A percentile compares a stretch with the other conserved stretches of the same genome.
Conservation (phyloP, 2,888 invertebrate genomes). For the Caenorhabditis panamensis region DNA sequence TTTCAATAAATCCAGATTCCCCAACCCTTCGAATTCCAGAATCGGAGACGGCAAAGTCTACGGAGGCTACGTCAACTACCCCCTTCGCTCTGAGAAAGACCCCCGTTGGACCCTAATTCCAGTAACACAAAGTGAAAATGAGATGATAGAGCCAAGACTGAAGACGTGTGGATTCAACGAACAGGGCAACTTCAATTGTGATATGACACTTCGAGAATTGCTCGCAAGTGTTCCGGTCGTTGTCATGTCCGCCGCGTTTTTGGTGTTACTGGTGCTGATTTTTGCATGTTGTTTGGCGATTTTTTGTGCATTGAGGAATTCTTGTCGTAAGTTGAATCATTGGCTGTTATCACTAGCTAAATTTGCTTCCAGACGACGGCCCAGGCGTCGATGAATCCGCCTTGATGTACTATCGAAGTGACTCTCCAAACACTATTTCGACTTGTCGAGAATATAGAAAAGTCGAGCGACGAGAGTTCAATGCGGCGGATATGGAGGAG, state of each 20-base stretch:
- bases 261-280: slow-evolving; percentile 53
- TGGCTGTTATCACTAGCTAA: background rate
- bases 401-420: slow-evolving; percentile 67
- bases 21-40: too few relatives aligned
- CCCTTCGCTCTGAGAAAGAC: slow-evolving; percentile 65
- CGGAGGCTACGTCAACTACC: slow-evolving; percentile 77
- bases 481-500: slow-evolving; percentile 68
- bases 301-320: slow-evolving; percentile 60
- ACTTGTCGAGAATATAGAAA: slow-evolving; percentile 67
- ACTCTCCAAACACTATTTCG: slow-evolving; percentile 65
- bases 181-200: slow-evolving; percentile 72
- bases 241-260: slow-evolving; percentile 51
- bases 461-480: slow-evolving; percentile 67
- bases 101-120: slow-evolving; percentile 74
- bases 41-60: slow-evolving; percentile 75
- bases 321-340: slow-evolving; percentile 46
- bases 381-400: slow-evolving; percentile 63
- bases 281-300: slow-evolving; percentile 48
- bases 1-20: background rate
- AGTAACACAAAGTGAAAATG: slow-evolving; percentile 70
- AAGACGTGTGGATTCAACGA: slow-evolving; percentile 73
- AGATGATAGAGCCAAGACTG: slow-evolving; percentile 71
- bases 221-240: slow-evolving; percentile 60
- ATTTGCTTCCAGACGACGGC: slow-evolving; percentile 40
- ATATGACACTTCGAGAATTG: slow-evolving; percentile 67